These are phyloP conservation scores for Zaprionus ornatus DNA, from an alignment of 1,140 invertebrate genomes.

Conservation along the genomic window DNA sequence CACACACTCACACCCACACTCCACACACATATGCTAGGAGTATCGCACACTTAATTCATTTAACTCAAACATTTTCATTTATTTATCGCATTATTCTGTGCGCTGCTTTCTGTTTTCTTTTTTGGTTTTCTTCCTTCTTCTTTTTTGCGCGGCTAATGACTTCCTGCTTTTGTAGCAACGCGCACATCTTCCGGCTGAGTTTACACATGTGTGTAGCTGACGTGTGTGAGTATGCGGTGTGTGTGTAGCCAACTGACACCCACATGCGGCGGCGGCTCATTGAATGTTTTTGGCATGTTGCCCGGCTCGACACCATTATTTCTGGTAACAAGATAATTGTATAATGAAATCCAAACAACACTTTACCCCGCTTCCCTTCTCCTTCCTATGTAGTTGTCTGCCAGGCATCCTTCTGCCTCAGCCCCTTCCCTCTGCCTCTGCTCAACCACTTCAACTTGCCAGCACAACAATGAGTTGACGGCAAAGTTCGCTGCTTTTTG, in stretches of 20 bases:
- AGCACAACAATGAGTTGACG: slow-evolving; percentile 72
- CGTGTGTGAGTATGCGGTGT: slow-evolving; percentile 32
- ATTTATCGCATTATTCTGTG: slow-evolving; percentile 75
- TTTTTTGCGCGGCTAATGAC: slow-evolving; percentile 62
- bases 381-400: slow-evolving; percentile 52
- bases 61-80: slow-evolving; percentile 82
- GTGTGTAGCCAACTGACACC: slow-evolving; percentile 50
- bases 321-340: slow-evolving; percentile 82
- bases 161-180: slow-evolving; percentile 63
- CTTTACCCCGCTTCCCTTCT: slow-evolving; percentile 36
- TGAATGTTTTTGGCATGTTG: slow-evolving; percentile 82
- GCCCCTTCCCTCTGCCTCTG: not conserved
- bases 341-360: slow-evolving; percentile 83
- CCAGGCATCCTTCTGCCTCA: slow-evolving; percentile 9
- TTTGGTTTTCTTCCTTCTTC: slow-evolving; percentile 38
- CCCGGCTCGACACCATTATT: slow-evolving; percentile 80
- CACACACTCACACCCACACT: slow-evolving; percentile 16
- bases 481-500: slow-evolving; percentile 71
- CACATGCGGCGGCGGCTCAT: slow-evolving; percentile 57
- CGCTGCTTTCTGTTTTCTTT: slow-evolving; percentile 43
- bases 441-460: slow-evolving; percentile 32
- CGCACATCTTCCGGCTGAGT: slow-evolving; percentile 57
- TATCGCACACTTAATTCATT: slow-evolving; percentile 80
- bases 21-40: slow-evolving; percentile 31
- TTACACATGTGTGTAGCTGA: slow-evolving; percentile 10